Conservation (phyloP, 2,113 vertebrate species). For the Notiomystis cincta region DNA sequence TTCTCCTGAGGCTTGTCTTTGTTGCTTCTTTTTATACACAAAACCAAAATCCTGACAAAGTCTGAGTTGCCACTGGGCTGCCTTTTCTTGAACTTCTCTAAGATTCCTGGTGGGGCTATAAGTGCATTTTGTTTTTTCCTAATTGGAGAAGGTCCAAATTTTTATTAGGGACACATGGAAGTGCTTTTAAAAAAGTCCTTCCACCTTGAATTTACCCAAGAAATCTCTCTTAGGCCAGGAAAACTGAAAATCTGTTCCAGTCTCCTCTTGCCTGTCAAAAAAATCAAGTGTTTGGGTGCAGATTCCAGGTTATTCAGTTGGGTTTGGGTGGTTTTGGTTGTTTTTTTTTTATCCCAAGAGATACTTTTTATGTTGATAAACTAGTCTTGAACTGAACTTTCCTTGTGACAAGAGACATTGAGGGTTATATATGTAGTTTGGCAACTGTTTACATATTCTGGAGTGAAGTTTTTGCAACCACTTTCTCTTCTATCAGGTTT, state of each 20-base stretch:
- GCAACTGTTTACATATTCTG: not conserved
- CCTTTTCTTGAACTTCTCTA: conserved; percentile 6
- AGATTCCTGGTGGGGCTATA: not conserved
- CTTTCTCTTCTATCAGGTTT: not conserved
- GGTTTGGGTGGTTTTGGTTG: not conserved
- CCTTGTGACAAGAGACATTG: not conserved
- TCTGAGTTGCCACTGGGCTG: not conserved
- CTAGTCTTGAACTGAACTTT: not conserved
- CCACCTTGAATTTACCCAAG: not conserved
- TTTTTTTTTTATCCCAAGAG: not conserved
- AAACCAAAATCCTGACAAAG: conserved; percentile 32
- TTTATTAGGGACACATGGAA: conserved; percentile 3
- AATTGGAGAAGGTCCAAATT: not conserved
- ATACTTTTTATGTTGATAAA: not conserved
- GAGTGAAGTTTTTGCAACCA: not conserved
- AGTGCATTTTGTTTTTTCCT: not conserved
- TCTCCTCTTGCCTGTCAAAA: not conserved
- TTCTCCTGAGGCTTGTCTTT: conserved; percentile 1
- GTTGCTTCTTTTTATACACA: not conserved
- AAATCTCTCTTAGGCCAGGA: conserved; percentile 13
- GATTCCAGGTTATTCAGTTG: not conserved
- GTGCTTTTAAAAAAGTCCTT: not conserved
- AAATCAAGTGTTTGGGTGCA: conserved; percentile 21
- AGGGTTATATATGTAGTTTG: not conserved
- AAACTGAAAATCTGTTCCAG: not conserved